Percentiles rank a stretch among this genome's conserved stretches.
phyloP scores from a whole-genome alignment of 2,888 invertebrate genomes.

The Drosophila mayaguana region DNA sequence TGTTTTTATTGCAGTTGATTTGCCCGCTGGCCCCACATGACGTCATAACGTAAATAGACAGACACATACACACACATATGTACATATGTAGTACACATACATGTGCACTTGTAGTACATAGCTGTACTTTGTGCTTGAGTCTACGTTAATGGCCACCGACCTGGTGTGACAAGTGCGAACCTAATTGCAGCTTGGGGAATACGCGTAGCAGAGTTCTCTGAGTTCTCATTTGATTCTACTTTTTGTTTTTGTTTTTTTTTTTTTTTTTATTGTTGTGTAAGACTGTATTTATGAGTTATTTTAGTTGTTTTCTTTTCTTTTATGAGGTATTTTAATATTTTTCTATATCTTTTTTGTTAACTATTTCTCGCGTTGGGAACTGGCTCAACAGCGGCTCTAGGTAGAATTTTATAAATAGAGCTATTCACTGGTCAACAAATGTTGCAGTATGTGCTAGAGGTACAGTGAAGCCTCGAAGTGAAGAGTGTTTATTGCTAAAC shows the following conservation, averaged over 20 bases:
- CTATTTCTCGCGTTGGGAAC: slow-evolving; percentile 26
- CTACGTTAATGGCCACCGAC: slow-evolving; percentile 48
- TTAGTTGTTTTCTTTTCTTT: slow-evolving; percentile 23
- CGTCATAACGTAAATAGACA: slow-evolving; percentile 45
- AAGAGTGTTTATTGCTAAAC: neutral
- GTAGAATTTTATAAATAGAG: slow-evolving; percentile 25
- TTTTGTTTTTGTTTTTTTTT: neutral
- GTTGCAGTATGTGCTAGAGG: neutral
- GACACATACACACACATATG: neutral
- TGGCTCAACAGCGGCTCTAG: slow-evolving; percentile 26
- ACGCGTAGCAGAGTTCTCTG: slow-evolving; percentile 14
- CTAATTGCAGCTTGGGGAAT: slow-evolving; percentile 46
- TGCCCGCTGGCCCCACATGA: slow-evolving; percentile 42
- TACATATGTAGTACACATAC: neutral
- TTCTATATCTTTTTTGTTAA: slow-evolving; percentile 7
- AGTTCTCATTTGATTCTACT: neutral
- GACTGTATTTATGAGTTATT: slow-evolving; percentile 40
- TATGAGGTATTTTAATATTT: slow-evolving; percentile 22
- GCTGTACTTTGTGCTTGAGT: neutral
- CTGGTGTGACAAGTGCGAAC: slow-evolving; percentile 33
- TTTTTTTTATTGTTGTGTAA: slow-evolving; percentile 33
- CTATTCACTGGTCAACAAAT: slow-evolving; percentile 1
- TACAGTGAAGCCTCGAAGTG: neutral
- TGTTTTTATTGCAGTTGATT: slow-evolving; percentile 52
- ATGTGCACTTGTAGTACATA: neutral